These are phyloP conservation scores for Caenorhabditis doughertyi DNA, from an alignment of 2,888 invertebrate species.

Conservation along the genomic window DNA sequence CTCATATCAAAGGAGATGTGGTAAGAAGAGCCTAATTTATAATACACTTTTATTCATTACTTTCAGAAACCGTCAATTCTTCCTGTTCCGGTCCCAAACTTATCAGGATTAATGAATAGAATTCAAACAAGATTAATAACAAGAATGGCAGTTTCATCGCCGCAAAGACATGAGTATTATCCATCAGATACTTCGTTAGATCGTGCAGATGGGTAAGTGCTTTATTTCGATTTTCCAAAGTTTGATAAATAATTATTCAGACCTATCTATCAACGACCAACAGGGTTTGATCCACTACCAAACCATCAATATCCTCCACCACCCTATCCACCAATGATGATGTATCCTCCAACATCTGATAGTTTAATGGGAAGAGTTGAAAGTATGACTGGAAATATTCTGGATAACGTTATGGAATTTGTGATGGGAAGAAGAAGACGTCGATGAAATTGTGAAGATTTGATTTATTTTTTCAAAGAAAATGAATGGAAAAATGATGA, in stretches of 20 bases:
- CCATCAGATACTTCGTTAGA: neutral
- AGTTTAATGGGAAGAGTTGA: conserved; percentile 46
- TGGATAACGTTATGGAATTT: conserved; percentile 54
- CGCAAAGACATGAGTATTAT: neutral
- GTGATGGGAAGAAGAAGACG: conserved; percentile 30
- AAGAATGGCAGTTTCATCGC: conserved; percentile 19
- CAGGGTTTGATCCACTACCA: conserved; percentile 5
- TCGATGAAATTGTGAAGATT: conserved; percentile 1
- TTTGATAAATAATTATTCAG: conserved; percentile 2
- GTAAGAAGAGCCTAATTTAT: neutral
- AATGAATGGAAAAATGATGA: conserved; percentile 3
- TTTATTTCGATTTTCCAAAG: neutral
- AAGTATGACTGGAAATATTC: conserved; percentile 54
- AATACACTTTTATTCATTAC: neutral
- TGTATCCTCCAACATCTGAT: conserved; percentile 31
- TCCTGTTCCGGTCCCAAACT: conserved; percentile 38
- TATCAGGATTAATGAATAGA: conserved; percentile 29
- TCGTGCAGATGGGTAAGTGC: conserved; percentile 7
- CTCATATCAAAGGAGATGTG: conserved; percentile 41
- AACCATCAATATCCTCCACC: conserved; percentile 16
- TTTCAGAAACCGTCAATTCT: conserved; percentile 44
- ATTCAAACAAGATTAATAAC: conserved; percentile 8
- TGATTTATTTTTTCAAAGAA: conserved; percentile 18
- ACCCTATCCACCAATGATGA: conserved; percentile 41
- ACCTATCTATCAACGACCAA: conserved; percentile 15